These are phyloP conservation scores for Alethe castanea DNA, from an alignment of 2,113 vertebrate genomes.

Conservation along the genomic window DNA sequence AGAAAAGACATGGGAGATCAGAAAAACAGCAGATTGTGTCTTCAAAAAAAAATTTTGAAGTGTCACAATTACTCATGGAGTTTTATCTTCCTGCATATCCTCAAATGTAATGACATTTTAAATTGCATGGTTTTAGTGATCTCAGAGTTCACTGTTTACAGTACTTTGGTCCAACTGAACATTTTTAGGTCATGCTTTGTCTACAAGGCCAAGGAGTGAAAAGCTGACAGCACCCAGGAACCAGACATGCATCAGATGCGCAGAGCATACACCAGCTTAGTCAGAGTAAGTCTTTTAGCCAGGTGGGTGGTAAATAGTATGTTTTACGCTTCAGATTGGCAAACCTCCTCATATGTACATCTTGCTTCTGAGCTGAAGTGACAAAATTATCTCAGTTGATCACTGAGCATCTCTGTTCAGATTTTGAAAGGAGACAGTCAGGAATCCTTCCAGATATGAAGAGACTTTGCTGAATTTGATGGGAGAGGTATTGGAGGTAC, in stretches of 20 bases:
- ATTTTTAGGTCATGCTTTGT: background rate
- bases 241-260: background rate
- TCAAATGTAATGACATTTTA: background rate
- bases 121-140: background rate
- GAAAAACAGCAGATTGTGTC: background rate
- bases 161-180: background rate
- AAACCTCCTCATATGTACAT: background rate
- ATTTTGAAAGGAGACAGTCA: background rate
- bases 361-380: background rate
- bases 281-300: background rate
- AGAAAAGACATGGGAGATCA: background rate
- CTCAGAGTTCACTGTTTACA: background rate
- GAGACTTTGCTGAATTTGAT: background rate
- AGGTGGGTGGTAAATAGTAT: background rate
- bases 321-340: background rate
- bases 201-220: background rate
- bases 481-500: background rate
- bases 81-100: background rate
- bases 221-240: background rate
- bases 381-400: background rate
- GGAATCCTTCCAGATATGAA: background rate
- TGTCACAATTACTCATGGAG: background rate
- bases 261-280: background rate
- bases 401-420: background rate
- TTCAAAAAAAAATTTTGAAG: background rate